phyloP scores from a whole-genome alignment of 2,797 vertebrate genomes.

The Acrossocheilus wenchowensis region DNA sequence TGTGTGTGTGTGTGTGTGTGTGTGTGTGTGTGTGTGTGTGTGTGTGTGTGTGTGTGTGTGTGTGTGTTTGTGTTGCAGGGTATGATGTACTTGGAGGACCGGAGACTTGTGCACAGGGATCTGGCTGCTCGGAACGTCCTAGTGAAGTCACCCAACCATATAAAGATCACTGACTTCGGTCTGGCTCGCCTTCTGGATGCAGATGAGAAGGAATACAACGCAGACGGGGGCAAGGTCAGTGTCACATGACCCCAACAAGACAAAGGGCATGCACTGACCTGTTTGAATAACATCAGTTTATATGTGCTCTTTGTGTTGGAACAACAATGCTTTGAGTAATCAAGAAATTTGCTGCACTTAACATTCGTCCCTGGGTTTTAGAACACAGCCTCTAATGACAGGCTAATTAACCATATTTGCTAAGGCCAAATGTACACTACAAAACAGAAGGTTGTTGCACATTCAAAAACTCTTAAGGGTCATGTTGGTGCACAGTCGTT shows the following conservation, averaged over 20 bases:
- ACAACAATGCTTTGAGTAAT: background rate
- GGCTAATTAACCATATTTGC: conserved; percentile 1
- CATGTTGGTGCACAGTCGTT: background rate
- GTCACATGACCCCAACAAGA: background rate
- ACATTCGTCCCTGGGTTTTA: conserved; percentile 56
- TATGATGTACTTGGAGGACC: conserved; percentile 99
- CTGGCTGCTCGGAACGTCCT: conserved; percentile 95
- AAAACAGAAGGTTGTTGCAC: background rate
- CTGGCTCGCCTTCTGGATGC: conserved; percentile 93
- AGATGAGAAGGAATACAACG: conserved; percentile 98
- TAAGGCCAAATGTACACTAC: background rate
- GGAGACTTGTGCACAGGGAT: conserved; percentile 94
- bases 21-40: conserved; percentile 21
- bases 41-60: conserved; percentile 8
- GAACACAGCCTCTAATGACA: conserved; percentile 68
- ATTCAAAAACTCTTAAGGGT: background rate
- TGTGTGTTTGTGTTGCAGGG: conserved; percentile 77
- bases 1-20: too few relatives aligned
- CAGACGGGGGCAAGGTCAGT: conserved; percentile 95
- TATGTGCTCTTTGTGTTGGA: background rate
- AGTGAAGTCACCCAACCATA: conserved; percentile 97
- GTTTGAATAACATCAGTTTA: conserved; percentile 1
- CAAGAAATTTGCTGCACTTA: background rate
- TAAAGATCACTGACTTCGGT: conserved; percentile 99
- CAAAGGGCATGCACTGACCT: background rate